A percentile compares a stretch with the other conserved stretches of the same genome.
Conservation (phyloP, 2,113 vertebrate species). For the Progne subis region DNA sequence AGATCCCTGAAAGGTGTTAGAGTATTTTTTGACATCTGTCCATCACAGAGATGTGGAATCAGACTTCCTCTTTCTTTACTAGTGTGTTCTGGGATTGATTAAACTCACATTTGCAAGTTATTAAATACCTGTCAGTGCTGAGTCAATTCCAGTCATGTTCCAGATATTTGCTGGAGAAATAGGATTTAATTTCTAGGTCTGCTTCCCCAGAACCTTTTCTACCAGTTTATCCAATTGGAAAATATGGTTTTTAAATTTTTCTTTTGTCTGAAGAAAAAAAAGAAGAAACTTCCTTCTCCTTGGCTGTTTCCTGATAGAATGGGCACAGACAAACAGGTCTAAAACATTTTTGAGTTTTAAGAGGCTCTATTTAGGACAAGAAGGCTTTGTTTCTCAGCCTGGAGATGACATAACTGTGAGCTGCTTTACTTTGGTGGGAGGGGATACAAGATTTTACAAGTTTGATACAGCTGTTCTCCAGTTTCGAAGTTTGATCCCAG, state of each 20-base stretch:
- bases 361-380: not conserved
- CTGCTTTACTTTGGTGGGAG: not conserved
- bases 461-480: not conserved
- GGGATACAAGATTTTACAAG: not conserved
- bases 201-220: not conserved
- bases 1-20: not conserved
- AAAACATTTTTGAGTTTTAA: not conserved
- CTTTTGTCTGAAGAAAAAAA: not conserved
- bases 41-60: not conserved
- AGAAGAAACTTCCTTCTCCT: not conserved
- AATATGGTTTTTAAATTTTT: fast-evolving
- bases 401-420: not conserved
- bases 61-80: not conserved
- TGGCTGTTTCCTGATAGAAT: not conserved
- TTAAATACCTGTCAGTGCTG: not conserved
- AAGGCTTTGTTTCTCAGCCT: not conserved
- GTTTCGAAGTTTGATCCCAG: not conserved
- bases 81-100: not conserved
- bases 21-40: not conserved
- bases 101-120: not conserved
- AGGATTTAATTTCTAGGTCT: not conserved
- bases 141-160: not conserved
- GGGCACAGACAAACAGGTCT: not conserved
- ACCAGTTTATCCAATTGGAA: not conserved
- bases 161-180: not conserved